Evolutionary conservation across 2,113 vertebrate species (phyloP), one percentile per base, ranked within the genome.

Genomic region (Motacilla tschutschensis): DNA sequence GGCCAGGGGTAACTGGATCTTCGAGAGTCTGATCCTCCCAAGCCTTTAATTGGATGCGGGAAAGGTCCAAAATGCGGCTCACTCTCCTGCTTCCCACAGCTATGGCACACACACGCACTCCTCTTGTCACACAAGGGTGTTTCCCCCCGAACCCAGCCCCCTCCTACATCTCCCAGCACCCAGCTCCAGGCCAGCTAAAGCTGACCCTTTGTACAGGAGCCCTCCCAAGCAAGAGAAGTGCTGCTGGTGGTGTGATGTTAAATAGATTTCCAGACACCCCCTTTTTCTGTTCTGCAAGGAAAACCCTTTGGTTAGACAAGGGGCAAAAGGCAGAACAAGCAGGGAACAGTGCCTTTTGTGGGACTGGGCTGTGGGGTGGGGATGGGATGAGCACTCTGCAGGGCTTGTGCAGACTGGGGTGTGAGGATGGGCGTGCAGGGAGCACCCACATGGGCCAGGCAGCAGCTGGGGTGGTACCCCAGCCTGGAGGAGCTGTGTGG

Each of bases 11-110:
- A 87, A 90, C 91, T 62, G 89, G 89, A 94, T 87, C 89, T 80
- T 82, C 0, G 8, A 73, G 44, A 69, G 82, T 87, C 91, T 93
- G 92, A 94, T 94, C 92, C 79, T 87, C 82, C 47, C 91, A 87
- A 95, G 94, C 82, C 79, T 36, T 95, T 93, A 94, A 94, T 76
- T 83, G 91, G 85, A 87, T 94, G 79, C 69, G 0, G 59, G 79
- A 59, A 77, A 89, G 29, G 57, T 48, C 92, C 92, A 90, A 93
- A 93, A 87, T 0, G 28, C 67, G 6, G n/a, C 67, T 85, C 59
- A 38, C 54, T 84, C 78, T 83, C 67, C 12, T 88, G 78, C 51
- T 84, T 91, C 87, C 46, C n/a, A 17, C 55, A 58, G 33, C 75
- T 16, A 6, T 2, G 33, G 71, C 67, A 38, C 28, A 38, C 26